Conservation (phyloP, 2,113 vertebrate genomes). For the Platichthys flesus region DNA sequence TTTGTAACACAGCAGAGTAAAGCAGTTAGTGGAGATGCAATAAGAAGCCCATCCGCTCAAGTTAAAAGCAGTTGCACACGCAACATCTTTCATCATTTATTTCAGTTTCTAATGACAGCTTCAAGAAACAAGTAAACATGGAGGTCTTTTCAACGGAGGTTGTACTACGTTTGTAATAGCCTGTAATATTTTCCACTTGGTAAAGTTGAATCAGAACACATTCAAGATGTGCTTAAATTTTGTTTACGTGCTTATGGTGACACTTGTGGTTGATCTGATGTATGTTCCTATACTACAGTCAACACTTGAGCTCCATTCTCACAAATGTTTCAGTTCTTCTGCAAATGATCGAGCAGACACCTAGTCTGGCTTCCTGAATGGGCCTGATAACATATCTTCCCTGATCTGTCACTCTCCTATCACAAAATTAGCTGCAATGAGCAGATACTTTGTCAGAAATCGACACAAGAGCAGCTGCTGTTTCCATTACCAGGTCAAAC, state of each 20-base stretch:
- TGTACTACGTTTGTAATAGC: not conserved
- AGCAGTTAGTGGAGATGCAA: constrained; percentile 7
- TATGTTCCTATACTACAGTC: not conserved
- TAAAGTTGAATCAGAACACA: too few species aligned
- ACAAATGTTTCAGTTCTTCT: not conserved
- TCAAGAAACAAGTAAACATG: not conserved
- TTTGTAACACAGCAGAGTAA: constrained; percentile 22
- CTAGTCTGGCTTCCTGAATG: too few species aligned
- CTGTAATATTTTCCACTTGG: not conserved
- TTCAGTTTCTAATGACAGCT: not conserved
- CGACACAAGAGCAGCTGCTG: too few species aligned
- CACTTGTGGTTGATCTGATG: not conserved
- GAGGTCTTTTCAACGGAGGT: not conserved
- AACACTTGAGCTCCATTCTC: not conserved
- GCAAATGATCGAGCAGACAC: not conserved
- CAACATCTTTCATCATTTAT: constrained; percentile 7
- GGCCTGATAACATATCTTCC: too few species aligned
- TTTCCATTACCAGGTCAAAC: too few species aligned
- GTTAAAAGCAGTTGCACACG: not conserved
- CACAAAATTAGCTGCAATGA: not conserved
- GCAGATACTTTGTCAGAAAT: too few species aligned
- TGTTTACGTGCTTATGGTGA: not conserved
- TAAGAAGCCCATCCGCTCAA: not conserved
- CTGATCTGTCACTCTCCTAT: too few species aligned
- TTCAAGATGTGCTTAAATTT: too few species aligned